Evolutionary conservation across 2,113 vertebrate species (phyloP).

Genomic region (Chiloscyllium plagiosum): DNA sequence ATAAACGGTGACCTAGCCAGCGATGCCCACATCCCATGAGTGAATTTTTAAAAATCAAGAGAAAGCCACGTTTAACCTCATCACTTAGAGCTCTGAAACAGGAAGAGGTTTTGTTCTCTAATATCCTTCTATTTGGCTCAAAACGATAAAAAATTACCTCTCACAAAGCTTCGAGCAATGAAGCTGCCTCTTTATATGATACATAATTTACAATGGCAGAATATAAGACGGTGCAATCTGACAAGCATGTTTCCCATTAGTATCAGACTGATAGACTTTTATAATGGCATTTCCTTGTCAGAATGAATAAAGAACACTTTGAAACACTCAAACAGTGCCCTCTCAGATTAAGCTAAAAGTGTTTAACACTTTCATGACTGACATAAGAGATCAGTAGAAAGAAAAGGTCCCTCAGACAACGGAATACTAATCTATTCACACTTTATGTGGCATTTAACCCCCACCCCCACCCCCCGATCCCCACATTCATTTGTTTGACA

Average conservation of each 20-base stretch:
- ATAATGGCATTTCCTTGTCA: conserved; percentile 33
- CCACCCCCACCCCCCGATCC: too few species aligned
- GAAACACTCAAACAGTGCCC: background rate
- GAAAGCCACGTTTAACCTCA: background rate
- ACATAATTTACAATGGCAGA: conserved; percentile 5
- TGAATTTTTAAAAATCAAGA: background rate
- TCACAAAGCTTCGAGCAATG: background rate
- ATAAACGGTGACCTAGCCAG: too few species aligned
- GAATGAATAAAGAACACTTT: conserved; percentile 15
- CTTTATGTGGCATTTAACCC: background rate
- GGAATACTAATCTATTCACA: background rate
- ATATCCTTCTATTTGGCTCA: background rate
- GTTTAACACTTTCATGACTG: background rate
- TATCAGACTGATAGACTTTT: background rate
- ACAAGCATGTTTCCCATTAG: conserved; percentile 26
- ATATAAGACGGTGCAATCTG: background rate
- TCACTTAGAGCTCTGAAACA: background rate
- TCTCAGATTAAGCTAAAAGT: background rate
- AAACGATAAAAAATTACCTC: background rate
- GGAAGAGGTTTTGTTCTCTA: background rate
- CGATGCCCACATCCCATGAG: too few species aligned
- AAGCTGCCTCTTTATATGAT: background rate
- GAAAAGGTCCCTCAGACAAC: background rate
- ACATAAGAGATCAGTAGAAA: background rate
- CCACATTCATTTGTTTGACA: background rate